Percentiles rank a stretch among this genome's conserved stretches.
These are phyloP conservation scores for Scomberomorus guttatus DNA, from an alignment of 2,797 vertebrate species.

Conservation along the genomic window DNA sequence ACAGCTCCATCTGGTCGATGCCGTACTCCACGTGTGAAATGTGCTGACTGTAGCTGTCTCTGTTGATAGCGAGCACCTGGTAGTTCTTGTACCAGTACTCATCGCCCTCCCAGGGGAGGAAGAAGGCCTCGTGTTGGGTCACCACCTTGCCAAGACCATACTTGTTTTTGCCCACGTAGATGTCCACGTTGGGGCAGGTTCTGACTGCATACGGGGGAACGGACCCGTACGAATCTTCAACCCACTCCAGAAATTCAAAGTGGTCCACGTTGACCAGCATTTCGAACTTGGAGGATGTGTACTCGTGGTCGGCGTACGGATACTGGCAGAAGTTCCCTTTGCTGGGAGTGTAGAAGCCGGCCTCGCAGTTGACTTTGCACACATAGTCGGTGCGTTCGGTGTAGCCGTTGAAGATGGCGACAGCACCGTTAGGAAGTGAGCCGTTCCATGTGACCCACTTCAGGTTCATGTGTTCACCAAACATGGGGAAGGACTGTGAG, in stretches of 20 bases:
- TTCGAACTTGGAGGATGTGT: slow-evolving; percentile 77
- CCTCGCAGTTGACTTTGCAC: slow-evolving; percentile 85
- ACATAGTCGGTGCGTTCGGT: slow-evolving; percentile 82
- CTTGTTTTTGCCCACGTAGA: slow-evolving; percentile 85
- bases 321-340: slow-evolving; percentile 81
- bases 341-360: slow-evolving; percentile 81
- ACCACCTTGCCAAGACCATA: slow-evolving; percentile 87
- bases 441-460: slow-evolving; percentile 81
- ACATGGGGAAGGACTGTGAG: slow-evolving; percentile 66
- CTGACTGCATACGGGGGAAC: slow-evolving; percentile 75
- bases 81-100: slow-evolving; percentile 88
- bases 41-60: slow-evolving; percentile 80
- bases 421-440: slow-evolving; percentile 77
- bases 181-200: slow-evolving; percentile 77
- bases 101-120: slow-evolving; percentile 84
- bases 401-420: slow-evolving; percentile 83
- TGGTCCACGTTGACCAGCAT: slow-evolving; percentile 83
- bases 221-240: slow-evolving; percentile 78
- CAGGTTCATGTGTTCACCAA: slow-evolving; percentile 80
- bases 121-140: slow-evolving; percentile 81
- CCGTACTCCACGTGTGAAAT: slow-evolving; percentile 80
- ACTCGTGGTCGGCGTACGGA: slow-evolving; percentile 79
- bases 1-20: slow-evolving; percentile 78
- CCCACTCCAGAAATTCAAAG: slow-evolving; percentile 85
- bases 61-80: slow-evolving; percentile 82